Evolutionary conservation across 2,888 invertebrate genomes (phyloP), one percentile per base, ranked within the genome.

Genomic region (Calameuta idolon): DNA sequence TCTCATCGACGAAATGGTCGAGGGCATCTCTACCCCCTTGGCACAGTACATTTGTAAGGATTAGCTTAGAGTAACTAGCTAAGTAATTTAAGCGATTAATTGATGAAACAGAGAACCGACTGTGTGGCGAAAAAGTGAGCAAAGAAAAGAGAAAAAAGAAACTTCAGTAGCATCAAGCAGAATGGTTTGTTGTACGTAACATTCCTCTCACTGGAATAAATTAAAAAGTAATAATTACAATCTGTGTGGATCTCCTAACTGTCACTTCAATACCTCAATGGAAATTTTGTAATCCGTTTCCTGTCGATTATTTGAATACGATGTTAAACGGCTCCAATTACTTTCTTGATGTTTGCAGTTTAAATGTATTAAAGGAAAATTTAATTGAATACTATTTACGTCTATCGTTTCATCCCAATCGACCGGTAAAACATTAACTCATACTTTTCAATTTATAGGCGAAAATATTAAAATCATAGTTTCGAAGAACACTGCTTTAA

Each of bases 111-210:
- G 55, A 55, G 55, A 55, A 23, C 55, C 55, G 23, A 55, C 5
- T 55, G 23, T 55, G 55, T 55, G 73, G 33, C 73, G 34, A 73
- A 33, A 34, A 74, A 34, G n/a, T 69, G 69, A 68, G 35, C 33
- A 34, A 71, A 40, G 15, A 37, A 3, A 35, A 69, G 74, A 75
- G 75, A 80, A 79, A 34, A 78, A 83, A 71, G 34, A 31, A 71
- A 33, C 33, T 71, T 71, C 31, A 83, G 74, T 82, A 79, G 77
- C 79, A 80, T 37, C 78, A 84, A 75, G 69, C 31, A 80, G 79
- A 83, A 80, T 81, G 78, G 75, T 80, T 75, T 79, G 83, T 87
- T 87, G 86, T 86, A 83, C 84, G 85, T 87, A 85, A 81, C 82
- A 82, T 80, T 83, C 83, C 79, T 83, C 78, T 81, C 76, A 34